These are phyloP conservation scores for Herminia tarsipennalis DNA, from an alignment of 2,888 invertebrate genomes.

Conservation along the genomic window DNA sequence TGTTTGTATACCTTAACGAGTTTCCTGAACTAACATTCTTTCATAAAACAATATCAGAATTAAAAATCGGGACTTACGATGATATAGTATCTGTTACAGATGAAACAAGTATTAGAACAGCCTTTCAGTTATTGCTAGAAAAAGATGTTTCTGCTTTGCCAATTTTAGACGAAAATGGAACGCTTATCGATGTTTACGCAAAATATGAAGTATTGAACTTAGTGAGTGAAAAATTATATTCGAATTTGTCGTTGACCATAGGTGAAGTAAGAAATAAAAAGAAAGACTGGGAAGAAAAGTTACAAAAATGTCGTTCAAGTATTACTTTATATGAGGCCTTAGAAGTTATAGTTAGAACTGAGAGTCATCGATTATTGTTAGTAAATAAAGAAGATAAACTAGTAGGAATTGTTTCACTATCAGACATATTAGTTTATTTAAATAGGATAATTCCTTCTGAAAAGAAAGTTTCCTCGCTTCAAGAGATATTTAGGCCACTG, in stretches of 20 bases:
- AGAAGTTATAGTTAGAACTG: constrained; percentile 96
- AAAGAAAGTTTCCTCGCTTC: constrained; percentile 79
- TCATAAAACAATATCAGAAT: constrained; percentile 73
- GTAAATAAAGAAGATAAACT: constrained; percentile 81
- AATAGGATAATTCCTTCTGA: constrained; percentile 82
- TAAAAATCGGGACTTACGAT: constrained; percentile 79
- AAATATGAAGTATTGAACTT: constrained; percentile 88
- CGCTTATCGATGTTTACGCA: constrained; percentile 76
- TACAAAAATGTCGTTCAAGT: constrained; percentile 94
- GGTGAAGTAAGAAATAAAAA: constrained; percentile 94
- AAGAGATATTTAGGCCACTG: constrained; percentile 80
- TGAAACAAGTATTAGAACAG: constrained; percentile 71
- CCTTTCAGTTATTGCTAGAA: constrained; percentile 75
- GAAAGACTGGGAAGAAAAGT: constrained; percentile 96
- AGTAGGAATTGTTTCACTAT: constrained; percentile 79
- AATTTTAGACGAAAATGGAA: constrained; percentile 73
- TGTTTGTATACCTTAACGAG: constrained; percentile 81
- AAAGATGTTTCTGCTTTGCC: constrained; percentile 81
- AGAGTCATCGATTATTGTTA: constrained; percentile 87
- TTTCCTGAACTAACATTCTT: constrained; percentile 82
- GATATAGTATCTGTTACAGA: constrained; percentile 75
- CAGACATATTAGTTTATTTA: constrained; percentile 82
- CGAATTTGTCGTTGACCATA: constrained; percentile 94
- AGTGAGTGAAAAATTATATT: constrained; percentile 96
- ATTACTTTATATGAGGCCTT: constrained; percentile 94